Conservation (phyloP, 2,797 vertebrate genomes). For the Sebastes variabilis region DNA sequence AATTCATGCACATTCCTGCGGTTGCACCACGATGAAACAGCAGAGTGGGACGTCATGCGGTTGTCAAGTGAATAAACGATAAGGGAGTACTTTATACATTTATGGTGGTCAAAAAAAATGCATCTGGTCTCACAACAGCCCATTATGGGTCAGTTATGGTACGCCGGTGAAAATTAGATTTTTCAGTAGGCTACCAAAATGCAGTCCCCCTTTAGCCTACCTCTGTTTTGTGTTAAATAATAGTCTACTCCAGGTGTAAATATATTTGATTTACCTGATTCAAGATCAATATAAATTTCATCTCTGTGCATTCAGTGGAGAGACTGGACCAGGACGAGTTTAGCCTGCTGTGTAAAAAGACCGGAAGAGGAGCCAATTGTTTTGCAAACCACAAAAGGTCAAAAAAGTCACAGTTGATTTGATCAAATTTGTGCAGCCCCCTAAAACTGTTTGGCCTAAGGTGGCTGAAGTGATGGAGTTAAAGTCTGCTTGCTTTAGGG, state of each 20-base stretch:
- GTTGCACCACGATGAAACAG: background rate
- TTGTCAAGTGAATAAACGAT: background rate
- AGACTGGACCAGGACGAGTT: background rate
- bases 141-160: background rate
- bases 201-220: background rate
- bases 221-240: slow-evolving; percentile 3
- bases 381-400: slow-evolving; percentile 14
- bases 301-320: background rate
- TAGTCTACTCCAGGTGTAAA: background rate
- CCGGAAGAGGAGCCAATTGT: slow-evolving; percentile 1
- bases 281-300: slow-evolving; percentile 32
- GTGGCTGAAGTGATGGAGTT: background rate
- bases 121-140: background rate
- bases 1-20: background rate
- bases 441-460: background rate
- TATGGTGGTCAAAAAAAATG: background rate
- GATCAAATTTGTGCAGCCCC: background rate
- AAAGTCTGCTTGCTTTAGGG: background rate
- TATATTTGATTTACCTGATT: slow-evolving; percentile 18
- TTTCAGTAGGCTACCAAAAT: background rate
- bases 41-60: background rate
- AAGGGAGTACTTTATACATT: too few relatives aligned
- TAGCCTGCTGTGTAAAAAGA: background rate
- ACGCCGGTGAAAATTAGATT: background rate
- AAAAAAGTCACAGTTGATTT: slow-evolving; percentile 4